These are phyloP conservation scores for Scomber japonicus DNA, from an alignment of 2,113 vertebrate species.

Conservation along the genomic window DNA sequence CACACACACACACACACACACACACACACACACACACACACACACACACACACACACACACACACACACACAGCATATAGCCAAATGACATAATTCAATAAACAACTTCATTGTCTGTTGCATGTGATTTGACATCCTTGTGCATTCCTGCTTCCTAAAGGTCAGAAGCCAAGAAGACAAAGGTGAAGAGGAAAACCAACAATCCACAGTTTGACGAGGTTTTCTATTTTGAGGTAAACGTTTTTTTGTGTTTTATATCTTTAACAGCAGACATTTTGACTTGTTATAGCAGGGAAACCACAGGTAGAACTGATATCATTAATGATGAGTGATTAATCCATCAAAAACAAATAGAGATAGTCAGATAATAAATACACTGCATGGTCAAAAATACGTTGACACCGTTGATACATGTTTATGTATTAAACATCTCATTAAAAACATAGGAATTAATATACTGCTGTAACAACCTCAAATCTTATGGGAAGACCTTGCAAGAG, in stretches of 20 bases:
- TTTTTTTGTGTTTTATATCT: constrained; percentile 14
- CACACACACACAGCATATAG: background rate
- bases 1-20: background rate
- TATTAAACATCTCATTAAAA: background rate
- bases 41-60: background rate
- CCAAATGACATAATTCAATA: too few relatives aligned
- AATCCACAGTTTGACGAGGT: constrained; percentile 98
- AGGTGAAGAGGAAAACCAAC: constrained; percentile 97
- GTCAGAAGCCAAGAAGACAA: constrained; percentile 98
- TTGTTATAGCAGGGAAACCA: too few relatives aligned
- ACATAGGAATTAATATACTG: background rate
- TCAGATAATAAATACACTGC: background rate
- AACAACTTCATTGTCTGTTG: too few relatives aligned
- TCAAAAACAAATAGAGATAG: background rate
- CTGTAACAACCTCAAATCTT: background rate
- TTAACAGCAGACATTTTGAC: background rate
- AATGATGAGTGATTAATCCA: background rate
- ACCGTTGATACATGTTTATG: background rate
- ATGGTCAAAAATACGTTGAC: background rate
- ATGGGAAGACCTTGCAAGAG: background rate
- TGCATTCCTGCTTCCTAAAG: constrained; percentile 75
- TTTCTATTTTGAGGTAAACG: constrained; percentile 97
- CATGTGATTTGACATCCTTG: background rate
- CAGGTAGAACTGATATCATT: too few relatives aligned
- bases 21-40: background rate